These are phyloP conservation scores for Lethrus apterus DNA, from an alignment of 1,140 invertebrate genomes.

Conservation along the genomic window DNA sequence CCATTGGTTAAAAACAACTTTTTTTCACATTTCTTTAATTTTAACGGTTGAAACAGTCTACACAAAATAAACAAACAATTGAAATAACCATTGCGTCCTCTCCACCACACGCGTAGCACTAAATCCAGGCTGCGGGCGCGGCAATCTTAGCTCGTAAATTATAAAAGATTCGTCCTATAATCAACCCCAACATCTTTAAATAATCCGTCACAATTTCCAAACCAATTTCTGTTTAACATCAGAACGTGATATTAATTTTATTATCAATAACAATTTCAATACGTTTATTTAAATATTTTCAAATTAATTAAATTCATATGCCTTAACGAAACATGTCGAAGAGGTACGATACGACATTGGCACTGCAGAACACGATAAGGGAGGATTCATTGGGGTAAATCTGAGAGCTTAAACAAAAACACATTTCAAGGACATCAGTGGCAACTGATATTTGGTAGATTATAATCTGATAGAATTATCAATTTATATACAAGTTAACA, in stretches of 20 bases:
- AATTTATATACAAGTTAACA: too few relatives aligned
- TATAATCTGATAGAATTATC: too few relatives aligned
- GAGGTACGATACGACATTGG: background rate
- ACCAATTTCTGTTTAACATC: too few relatives aligned
- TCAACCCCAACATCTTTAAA: too few relatives aligned
- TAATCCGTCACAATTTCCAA: too few relatives aligned
- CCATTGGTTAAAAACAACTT: background rate
- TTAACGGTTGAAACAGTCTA: slow-evolving; percentile 2
- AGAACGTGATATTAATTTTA: too few relatives aligned
- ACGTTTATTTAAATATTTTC: background rate
- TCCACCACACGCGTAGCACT: too few relatives aligned
- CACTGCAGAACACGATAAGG: background rate
- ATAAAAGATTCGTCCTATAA: too few relatives aligned
- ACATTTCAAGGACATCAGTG: slow-evolving; percentile 9
- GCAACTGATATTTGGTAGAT: slow-evolving; percentile 8
- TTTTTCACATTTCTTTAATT: background rate
- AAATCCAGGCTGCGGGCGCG: background rate
- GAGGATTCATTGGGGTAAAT: slow-evolving; percentile 3
- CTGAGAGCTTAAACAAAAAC: slow-evolving; percentile 4
- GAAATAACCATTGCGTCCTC: too few relatives aligned
- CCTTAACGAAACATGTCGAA: background rate
- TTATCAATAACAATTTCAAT: background rate
- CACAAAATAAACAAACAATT: background rate
- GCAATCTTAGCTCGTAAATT: background rate
- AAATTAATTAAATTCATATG: background rate